phyloP scores from a whole-genome alignment of 2,797 vertebrate genomes.

The Chaetodon trifasciatus region DNA sequence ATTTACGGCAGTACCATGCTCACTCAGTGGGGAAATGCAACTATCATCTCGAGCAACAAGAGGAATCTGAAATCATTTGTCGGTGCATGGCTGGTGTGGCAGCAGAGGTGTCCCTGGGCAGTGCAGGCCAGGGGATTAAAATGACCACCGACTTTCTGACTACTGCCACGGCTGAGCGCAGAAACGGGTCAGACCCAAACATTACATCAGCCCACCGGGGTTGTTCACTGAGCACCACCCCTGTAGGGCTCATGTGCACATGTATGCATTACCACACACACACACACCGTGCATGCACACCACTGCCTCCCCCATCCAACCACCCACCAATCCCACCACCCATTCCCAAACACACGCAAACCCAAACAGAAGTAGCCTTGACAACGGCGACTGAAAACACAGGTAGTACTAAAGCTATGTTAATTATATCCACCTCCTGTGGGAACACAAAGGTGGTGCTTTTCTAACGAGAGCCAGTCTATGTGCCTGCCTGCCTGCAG shows the following conservation, averaged over 20 bases:
- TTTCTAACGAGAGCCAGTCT: constrained; percentile 85
- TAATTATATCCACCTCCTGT: constrained; percentile 86
- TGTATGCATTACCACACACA: constrained; percentile 27
- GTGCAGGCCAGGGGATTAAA: constrained; percentile 42
- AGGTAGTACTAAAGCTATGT: constrained; percentile 83
- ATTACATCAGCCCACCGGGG: constrained; percentile 76
- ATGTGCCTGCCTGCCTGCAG: constrained; percentile 76
- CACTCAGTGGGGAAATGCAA: neutral
- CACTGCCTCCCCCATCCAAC: constrained; percentile 28
- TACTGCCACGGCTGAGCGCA: constrained; percentile 42
- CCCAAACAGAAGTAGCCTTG: constrained; percentile 80
- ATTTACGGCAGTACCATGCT: neutral
- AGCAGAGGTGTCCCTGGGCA: constrained; percentile 28
- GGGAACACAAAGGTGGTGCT: constrained; percentile 84
- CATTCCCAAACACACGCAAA: constrained; percentile 65
- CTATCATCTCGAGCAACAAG: constrained; percentile 1
- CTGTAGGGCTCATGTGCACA: constrained; percentile 38
- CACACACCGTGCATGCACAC: constrained; percentile 27
- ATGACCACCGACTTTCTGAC: constrained; percentile 54
- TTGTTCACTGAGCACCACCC: constrained; percentile 50
- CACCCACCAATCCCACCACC: constrained; percentile 57
- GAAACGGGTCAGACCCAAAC: constrained; percentile 58
- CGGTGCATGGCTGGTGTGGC: neutral
- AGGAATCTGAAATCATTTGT: constrained; percentile 17
- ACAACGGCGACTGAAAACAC: constrained; percentile 80